Percentiles rank a stretch among this genome's conserved stretches.
Evolutionary conservation across 53 echinoderm and acorn worm genomes (phyloP).

Genomic region (Temnopleurus reevesii): DNA sequence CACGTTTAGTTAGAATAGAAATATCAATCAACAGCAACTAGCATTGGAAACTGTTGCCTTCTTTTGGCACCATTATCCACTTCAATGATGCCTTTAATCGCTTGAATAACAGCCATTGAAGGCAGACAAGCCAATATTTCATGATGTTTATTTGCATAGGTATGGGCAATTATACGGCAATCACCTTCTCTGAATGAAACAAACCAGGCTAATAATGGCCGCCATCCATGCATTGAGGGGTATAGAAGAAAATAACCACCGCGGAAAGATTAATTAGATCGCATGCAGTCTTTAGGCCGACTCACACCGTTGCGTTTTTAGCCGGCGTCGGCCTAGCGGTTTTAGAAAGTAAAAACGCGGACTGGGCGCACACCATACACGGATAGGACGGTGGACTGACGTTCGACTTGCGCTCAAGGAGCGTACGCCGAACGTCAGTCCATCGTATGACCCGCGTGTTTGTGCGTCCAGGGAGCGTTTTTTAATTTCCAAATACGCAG

Average conservation of each 20-base stretch:
- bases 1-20: too few relatives aligned
- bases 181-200: conserved; percentile 4
- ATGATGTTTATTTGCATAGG: conserved; percentile 10
- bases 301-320: too few relatives aligned
- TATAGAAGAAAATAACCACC: conserved; percentile 21
- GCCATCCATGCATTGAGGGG: conserved; percentile 3
- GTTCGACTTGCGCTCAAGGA: too few relatives aligned
- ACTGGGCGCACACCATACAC: too few relatives aligned
- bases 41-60: background rate
- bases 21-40: too few relatives aligned
- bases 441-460: background rate
- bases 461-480: too few relatives aligned
- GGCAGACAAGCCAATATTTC: background rate
- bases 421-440: background rate
- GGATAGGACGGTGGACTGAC: too few relatives aligned
- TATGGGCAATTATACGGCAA: conserved; percentile 24
- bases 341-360: too few relatives aligned
- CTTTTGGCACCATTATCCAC: background rate
- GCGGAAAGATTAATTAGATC: conserved; percentile 26
- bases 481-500: too few relatives aligned
- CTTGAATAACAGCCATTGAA: background rate
- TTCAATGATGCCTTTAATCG: background rate
- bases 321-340: too few relatives aligned
- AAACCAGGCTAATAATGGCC: conserved; percentile 7
- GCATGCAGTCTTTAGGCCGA: too few relatives aligned